These are phyloP conservation scores for Drosophila setosimentum DNA, from an alignment of 2,888 invertebrate species.

Conservation along the genomic window DNA sequence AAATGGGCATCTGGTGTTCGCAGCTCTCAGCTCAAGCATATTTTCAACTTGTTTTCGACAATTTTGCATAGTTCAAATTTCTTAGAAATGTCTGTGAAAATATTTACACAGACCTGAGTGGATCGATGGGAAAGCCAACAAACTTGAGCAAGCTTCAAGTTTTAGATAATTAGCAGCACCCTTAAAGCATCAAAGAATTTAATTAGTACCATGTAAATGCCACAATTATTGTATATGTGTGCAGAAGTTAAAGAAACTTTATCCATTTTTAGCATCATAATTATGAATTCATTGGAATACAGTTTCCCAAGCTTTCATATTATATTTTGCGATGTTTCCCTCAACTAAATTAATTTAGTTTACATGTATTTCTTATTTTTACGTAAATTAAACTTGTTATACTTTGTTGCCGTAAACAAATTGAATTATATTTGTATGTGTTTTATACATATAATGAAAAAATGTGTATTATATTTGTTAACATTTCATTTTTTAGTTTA, in stretches of 20 bases:
- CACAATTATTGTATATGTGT: background rate
- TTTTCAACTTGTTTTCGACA: constrained; percentile 12
- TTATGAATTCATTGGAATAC: background rate
- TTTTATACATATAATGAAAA: background rate
- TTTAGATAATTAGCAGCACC: constrained; percentile 41
- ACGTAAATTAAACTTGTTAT: background rate
- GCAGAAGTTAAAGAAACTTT: background rate
- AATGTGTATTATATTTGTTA: background rate
- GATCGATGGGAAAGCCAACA: background rate
- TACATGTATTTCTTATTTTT: background rate
- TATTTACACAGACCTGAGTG: constrained; percentile 14
- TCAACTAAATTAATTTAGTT: background rate
- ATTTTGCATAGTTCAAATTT: constrained; percentile 53
- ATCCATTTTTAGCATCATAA: background rate
- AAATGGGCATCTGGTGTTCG: constrained; percentile 9
- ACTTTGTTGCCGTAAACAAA: background rate
- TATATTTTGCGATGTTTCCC: background rate
- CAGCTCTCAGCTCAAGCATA: constrained; percentile 1
- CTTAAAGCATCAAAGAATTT: constrained; percentile 33
- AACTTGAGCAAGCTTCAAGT: constrained; percentile 10
- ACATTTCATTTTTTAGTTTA: too few relatives aligned
- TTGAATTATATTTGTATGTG: background rate
- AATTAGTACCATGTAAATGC: constrained; percentile 29
- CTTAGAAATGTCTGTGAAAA: constrained; percentile 22
- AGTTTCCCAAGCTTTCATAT: background rate